phyloP scores from a whole-genome alignment of 2,888 invertebrate species.

The Rhyacophila evoluta region DNA sequence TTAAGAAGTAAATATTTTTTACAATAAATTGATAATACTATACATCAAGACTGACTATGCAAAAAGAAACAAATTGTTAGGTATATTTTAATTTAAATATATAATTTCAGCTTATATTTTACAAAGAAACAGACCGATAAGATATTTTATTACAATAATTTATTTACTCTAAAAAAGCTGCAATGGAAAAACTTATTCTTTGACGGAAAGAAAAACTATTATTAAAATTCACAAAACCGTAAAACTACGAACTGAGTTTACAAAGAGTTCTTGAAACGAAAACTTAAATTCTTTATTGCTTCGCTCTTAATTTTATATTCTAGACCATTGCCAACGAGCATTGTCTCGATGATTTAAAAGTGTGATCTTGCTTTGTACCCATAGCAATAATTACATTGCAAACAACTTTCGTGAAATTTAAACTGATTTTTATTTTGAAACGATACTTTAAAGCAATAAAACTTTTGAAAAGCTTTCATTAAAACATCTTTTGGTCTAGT shows the following conservation, averaged over 20 bases:
- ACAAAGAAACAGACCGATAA: neutral
- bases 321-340: neutral
- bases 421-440: neutral
- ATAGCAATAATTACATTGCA: neutral
- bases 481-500: neutral
- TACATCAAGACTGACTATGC: no score
- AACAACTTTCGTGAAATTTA: neutral
- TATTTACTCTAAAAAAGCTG: neutral
- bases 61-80: neutral
- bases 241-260: neutral
- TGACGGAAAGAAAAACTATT: neutral
- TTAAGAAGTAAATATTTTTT: no score
- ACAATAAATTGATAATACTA: no score
- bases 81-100: neutral
- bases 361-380: constrained; percentile 5
- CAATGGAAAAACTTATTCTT: neutral
- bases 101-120: neutral
- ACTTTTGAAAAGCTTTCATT: neutral
- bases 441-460: neutral
- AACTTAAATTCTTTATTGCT: neutral
- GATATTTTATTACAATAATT: neutral
- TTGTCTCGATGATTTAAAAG: constrained; percentile 13
- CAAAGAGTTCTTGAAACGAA: neutral
- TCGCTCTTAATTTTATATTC: neutral
- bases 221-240: neutral